A percentile compares a stretch with the other conserved stretches of the same genome.
Conservation (phyloP, 2,113 vertebrate species). For the Toxostoma redivivum region DNA sequence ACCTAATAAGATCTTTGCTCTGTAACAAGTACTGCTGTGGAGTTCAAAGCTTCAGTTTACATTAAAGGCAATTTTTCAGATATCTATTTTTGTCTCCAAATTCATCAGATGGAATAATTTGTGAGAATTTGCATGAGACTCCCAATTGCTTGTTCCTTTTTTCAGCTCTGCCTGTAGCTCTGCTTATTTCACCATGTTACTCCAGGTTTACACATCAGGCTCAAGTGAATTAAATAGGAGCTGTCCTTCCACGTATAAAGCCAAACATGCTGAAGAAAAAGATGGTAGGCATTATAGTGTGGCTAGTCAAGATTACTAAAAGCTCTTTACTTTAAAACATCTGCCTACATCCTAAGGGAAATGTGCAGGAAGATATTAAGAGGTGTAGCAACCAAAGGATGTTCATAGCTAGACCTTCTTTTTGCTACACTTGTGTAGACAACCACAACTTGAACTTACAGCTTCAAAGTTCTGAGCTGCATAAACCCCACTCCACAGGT, state of each 20-base stretch:
- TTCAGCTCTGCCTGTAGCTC: background rate
- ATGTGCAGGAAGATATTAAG: background rate
- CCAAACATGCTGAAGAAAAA: background rate
- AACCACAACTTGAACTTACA: background rate
- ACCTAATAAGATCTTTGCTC: background rate
- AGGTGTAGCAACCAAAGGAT: background rate
- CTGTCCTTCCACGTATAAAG: background rate
- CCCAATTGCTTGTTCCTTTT: background rate
- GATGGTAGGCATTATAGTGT: background rate
- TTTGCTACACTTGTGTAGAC: background rate
- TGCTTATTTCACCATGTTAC: background rate
- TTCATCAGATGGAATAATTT: background rate
- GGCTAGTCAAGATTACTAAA: background rate
- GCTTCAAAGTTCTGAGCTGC: background rate
- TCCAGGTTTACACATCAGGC: background rate
- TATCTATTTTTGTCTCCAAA: conserved; percentile 11
- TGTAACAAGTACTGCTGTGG: background rate
- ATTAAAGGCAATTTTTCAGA: conserved; percentile 18
- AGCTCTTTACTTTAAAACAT: background rate
- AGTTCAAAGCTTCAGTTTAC: background rate
- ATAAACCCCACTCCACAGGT: background rate
- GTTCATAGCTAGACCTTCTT: background rate
- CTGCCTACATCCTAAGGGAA: background rate
- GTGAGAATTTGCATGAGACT: background rate
- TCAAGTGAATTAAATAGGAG: background rate